A percentile compares a stretch with the other conserved stretches of the same genome.
phyloP scores from a whole-genome alignment of 2,888 invertebrate species.

The Pycnomerus fuliginosus region DNA sequence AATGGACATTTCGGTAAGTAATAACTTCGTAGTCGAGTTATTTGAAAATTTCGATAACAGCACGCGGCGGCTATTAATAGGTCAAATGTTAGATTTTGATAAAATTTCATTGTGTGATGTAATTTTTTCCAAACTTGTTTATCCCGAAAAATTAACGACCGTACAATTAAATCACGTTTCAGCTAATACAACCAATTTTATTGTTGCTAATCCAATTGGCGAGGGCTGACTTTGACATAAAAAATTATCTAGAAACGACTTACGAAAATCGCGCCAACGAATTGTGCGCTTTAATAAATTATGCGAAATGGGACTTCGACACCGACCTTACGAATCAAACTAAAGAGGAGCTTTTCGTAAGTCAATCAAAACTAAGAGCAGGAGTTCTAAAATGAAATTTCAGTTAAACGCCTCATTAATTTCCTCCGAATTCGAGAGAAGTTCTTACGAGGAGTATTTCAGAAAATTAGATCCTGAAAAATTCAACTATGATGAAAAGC shows the following conservation, averaged over 20 bases:
- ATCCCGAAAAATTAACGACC: too few relatives aligned
- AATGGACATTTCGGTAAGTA: too few relatives aligned
- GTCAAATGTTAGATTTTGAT: too few relatives aligned
- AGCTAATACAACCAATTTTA: too few relatives aligned
- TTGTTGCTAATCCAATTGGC: too few relatives aligned
- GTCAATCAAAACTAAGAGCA: slow-evolving; percentile 1
- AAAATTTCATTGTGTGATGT: too few relatives aligned
- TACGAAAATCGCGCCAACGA: slow-evolving; percentile 39
- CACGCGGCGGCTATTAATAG: too few relatives aligned
- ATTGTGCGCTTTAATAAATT: slow-evolving; percentile 44
- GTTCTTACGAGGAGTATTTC: slow-evolving; percentile 49
- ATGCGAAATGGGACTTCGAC: slow-evolving; percentile 48
- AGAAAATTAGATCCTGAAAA: slow-evolving; percentile 43
- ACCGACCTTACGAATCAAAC: slow-evolving; percentile 44
- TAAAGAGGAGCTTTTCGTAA: slow-evolving; percentile 39
- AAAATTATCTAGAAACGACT: slow-evolving; percentile 32
- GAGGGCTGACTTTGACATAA: slow-evolving; percentile 30
- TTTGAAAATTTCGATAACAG: too few relatives aligned
- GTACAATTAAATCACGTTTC: too few relatives aligned
- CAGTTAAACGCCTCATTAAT: slow-evolving; percentile 39
- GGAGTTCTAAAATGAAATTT: slow-evolving; percentile 10
- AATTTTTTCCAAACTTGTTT: too few relatives aligned
- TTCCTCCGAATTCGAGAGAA: slow-evolving; percentile 47
- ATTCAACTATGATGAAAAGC: slow-evolving; percentile 46
- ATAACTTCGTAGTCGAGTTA: too few relatives aligned